Evolutionary conservation across 2,113 vertebrate species (phyloP), one percentile per base, ranked within the genome.

Genomic region (Fregata magnificens): DNA sequence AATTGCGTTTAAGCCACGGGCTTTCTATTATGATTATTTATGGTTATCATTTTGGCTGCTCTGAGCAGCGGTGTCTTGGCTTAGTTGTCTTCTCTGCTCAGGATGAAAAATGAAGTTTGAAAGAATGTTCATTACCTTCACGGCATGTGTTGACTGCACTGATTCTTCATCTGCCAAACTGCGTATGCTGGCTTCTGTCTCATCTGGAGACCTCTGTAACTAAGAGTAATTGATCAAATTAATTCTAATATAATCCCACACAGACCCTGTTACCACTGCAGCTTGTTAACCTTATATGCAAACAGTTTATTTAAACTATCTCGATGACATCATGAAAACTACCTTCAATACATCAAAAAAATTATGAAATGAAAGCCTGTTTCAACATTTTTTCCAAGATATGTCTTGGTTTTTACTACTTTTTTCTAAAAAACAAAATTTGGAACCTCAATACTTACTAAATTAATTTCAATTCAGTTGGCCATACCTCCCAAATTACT

Each of bases 41-140:
- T 77, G 81, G 87, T 97, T 98, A 98, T 98, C 96, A 96, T 97
- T 97, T 95, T 97, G 93, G 90, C 98, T 96, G 80, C 93, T 97
- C 91, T 90, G 95, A 98, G 90, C 74, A 94, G 82, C 94, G 93
- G 77, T 95, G 93, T 94, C 97, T 98, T 96, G 97, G 93, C 97
- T 98, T 96, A 94, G 96, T 96, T 97, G 97, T 97, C 96, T 98
- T 90, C 88, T 96, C 83, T 90, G 73, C n/a, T 88, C 74, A 84
- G 92, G 93, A 97, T 98, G 98, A 99, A 98, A 98, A 98, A 99
- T 98, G 98, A 98, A 98, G 98, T 98, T 97, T 97, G 97, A 98
- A 98, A 96, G 98, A 98, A 98, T 98, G 98, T 98, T 98, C 98
- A 98, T 98, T 98, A 98, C 97, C 94, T 97, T 97, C 95, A 97